These are phyloP conservation scores for Pan paniscus DNA, from an alignment of 2,113 vertebrate species.

Conservation along the genomic window DNA sequence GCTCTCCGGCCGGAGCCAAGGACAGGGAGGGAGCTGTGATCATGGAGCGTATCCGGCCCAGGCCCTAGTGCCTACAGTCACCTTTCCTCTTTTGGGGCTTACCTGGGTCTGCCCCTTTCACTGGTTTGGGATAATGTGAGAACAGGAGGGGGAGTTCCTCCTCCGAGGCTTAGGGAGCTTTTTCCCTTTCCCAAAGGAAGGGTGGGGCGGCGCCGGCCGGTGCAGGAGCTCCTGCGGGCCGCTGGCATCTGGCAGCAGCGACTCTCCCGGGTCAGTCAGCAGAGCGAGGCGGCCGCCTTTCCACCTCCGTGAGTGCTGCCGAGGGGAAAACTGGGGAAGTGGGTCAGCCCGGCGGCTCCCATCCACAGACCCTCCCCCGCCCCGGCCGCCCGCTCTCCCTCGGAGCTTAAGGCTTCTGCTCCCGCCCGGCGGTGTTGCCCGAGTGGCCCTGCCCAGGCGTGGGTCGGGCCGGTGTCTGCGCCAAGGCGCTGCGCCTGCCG, in stretches of 20 bases:
- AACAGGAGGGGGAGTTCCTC: not conserved
- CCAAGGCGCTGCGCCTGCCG: not conserved
- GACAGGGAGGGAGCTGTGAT: not conserved
- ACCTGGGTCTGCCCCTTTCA: not conserved
- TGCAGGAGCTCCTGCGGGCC: not conserved
- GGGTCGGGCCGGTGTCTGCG: not conserved
- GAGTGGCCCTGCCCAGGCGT: not conserved
- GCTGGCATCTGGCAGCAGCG: not conserved
- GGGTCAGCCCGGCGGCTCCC: not conserved
- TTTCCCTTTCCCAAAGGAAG: not conserved
- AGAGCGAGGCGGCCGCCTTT: not conserved
- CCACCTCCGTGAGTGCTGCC: not conserved
- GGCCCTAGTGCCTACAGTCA: not conserved
- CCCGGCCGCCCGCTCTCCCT: not conserved
- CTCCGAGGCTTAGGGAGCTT: not conserved
- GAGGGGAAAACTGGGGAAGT: not conserved
- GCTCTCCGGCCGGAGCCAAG: not conserved
- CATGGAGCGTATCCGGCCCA: not conserved
- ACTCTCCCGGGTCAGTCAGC: not conserved
- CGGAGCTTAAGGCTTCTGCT: not conserved
- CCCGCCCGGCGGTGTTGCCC: not conserved
- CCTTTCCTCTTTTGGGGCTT: not conserved
- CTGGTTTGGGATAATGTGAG: not conserved
- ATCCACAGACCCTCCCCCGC: not conserved
- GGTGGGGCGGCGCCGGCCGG: not conserved